These are phyloP conservation scores for Lissonota sp. DNA, from an alignment of 2,888 invertebrate species.

Conservation along the genomic window DNA sequence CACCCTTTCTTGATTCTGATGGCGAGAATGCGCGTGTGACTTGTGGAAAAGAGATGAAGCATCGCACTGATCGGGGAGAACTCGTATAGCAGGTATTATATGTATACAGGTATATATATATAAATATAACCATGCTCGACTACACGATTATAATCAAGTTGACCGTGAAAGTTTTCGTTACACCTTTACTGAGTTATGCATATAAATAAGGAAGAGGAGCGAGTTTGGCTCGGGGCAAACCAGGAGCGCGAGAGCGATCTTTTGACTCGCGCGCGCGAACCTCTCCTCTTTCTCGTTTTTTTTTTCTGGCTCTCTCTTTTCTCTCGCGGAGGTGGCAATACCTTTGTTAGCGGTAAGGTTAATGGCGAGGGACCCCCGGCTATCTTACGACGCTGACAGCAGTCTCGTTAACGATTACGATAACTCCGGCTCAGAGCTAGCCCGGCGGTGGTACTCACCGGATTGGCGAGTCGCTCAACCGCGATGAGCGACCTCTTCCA, in stretches of 20 bases:
- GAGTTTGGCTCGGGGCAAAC: slow-evolving; percentile 68
- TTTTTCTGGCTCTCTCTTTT: slow-evolving; percentile 23
- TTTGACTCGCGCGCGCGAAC: slow-evolving; percentile 65
- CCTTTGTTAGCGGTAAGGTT: slow-evolving; percentile 81
- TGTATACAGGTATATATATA: slow-evolving; percentile 9
- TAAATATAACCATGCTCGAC: slow-evolving; percentile 10
- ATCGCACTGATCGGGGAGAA: slow-evolving; percentile 11
- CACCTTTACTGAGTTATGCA: slow-evolving; percentile 82
- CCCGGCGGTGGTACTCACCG: slow-evolving; percentile 64
- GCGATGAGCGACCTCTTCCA: slow-evolving; percentile 40
- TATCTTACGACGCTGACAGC: slow-evolving; percentile 79
- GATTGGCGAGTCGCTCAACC: slow-evolving; percentile 38
- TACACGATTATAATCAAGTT: slow-evolving; percentile 70
- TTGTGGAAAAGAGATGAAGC: slow-evolving; percentile 26
- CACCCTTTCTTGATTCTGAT: slow-evolving; percentile 9
- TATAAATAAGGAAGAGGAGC: slow-evolving; percentile 79
- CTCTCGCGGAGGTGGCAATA: slow-evolving; percentile 77
- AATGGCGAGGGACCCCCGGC: slow-evolving; percentile 78
- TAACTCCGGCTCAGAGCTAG: slow-evolving; percentile 73
- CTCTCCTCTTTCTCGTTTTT: slow-evolving; percentile 26
- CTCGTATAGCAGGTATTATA: slow-evolving; percentile 31
- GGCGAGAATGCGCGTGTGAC: slow-evolving; percentile 23
- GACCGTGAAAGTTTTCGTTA: slow-evolving; percentile 81
- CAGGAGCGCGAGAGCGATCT: slow-evolving; percentile 61
- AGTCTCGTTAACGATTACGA: slow-evolving; percentile 81